A percentile compares a stretch with the other conserved stretches of the same genome.
These are phyloP conservation scores for Lasius platythorax DNA, from an alignment of 2,888 invertebrate genomes.

Conservation along the genomic window DNA sequence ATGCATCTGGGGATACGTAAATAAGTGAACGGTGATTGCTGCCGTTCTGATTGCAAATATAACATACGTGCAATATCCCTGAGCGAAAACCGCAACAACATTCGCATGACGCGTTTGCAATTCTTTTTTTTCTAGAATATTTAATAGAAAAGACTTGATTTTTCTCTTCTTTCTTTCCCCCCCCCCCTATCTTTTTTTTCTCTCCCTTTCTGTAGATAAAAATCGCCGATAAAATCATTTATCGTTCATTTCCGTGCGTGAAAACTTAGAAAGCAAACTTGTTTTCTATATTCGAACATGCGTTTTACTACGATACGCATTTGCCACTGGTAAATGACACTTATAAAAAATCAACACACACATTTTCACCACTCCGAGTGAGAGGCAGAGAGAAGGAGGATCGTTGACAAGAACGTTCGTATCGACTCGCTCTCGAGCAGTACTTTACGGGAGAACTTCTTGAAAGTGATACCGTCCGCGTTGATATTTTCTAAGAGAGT, in stretches of 20 bases:
- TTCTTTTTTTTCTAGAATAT: not conserved
- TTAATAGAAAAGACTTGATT: not conserved
- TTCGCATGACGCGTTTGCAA: conserved; percentile 8
- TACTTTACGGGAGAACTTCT: not conserved
- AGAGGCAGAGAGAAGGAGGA: conserved; percentile 42
- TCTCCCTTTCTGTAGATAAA: not conserved
- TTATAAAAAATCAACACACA: conserved; percentile 65
- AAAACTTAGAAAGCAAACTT: conserved; percentile 31
- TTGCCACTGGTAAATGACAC: conserved; percentile 62
- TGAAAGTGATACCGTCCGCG: not conserved
- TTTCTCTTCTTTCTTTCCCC: not conserved
- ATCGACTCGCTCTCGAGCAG: not conserved
- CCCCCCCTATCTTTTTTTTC: not conserved
- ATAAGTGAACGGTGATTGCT: conserved; percentile 15
- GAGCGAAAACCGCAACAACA: not conserved
- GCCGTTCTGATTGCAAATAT: conserved; percentile 3
- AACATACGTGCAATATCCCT: not conserved
- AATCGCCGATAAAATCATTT: conserved; percentile 2
- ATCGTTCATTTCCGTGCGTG: not conserved
- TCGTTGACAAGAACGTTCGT: conserved; percentile 60
- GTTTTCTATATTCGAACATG: conserved; percentile 4
- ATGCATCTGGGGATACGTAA: not conserved
- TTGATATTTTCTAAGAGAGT: not conserved
- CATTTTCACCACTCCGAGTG: conserved; percentile 61
- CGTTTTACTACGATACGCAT: conserved; percentile 27